Evolutionary conservation across 2,888 invertebrate species (phyloP).

Genomic region (Byasa hedistus): DNA sequence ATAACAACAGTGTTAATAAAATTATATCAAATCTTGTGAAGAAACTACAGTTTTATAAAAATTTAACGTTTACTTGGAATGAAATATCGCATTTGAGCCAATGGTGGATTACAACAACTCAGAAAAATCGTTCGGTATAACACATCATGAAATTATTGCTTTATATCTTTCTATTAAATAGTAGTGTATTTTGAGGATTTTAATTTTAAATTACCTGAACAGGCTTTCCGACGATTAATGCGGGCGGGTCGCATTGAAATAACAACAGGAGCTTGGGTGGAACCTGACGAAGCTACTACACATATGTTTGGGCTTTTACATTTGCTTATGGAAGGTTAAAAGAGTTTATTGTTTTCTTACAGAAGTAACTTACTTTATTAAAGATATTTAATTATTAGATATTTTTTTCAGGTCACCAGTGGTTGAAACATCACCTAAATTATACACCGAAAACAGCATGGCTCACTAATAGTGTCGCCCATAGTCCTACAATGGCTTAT

Average conservation of each 20-base stretch:
- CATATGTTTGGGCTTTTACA: slow-evolving; percentile 93
- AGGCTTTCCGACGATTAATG: slow-evolving; percentile 86
- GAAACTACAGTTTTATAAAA: slow-evolving; percentile 64
- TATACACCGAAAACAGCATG: slow-evolving; percentile 89
- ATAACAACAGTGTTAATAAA: slow-evolving; percentile 53
- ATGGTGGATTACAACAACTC: slow-evolving; percentile 63
- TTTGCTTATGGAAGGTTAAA: slow-evolving; percentile 90
- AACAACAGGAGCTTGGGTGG: slow-evolving; percentile 96
- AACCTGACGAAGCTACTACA: slow-evolving; percentile 95
- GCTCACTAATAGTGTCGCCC: slow-evolving; percentile 97
- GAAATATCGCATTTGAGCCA: slow-evolving; percentile 67
- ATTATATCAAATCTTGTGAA: slow-evolving; percentile 65
- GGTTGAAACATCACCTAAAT: slow-evolving; percentile 89
- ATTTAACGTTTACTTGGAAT: slow-evolving; percentile 68
- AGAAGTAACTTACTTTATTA: not conserved
- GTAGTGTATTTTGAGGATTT: slow-evolving; percentile 16
- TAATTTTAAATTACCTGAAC: slow-evolving; percentile 27
- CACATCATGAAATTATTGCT: not conserved
- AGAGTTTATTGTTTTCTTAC: not conserved
- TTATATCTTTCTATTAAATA: not conserved
- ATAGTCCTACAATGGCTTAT: slow-evolving; percentile 95
- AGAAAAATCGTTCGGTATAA: slow-evolving; percentile 57
- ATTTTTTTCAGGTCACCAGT: slow-evolving; percentile 87
- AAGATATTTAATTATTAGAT: slow-evolving; percentile 6
- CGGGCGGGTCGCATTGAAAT: slow-evolving; percentile 91